Conservation (phyloP, 2,888 invertebrate species). For the Hirtodrosophila histrioides region DNA sequence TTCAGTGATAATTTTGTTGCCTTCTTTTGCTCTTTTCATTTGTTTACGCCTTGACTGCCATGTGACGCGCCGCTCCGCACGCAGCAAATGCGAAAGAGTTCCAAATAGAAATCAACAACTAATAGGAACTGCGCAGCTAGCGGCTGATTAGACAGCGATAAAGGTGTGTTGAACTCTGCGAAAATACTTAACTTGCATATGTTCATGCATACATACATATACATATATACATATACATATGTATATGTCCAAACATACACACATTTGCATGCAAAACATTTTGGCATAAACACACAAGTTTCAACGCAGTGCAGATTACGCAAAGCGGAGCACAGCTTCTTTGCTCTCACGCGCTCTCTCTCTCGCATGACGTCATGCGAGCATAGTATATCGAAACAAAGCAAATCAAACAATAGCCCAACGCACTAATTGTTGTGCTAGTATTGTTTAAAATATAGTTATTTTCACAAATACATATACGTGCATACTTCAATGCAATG, state of each 20-base stretch:
- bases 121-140: slow-evolving; percentile 38
- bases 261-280: too few species aligned
- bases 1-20: slow-evolving; percentile 47
- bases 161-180: slow-evolving; percentile 70
- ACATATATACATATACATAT: slow-evolving; percentile 1
- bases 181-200: slow-evolving; percentile 37
- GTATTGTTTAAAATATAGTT: too few species aligned
- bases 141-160: slow-evolving; percentile 60
- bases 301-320: neutral
- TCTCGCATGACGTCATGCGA: neutral
- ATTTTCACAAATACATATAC: too few species aligned
- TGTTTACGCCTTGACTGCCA: slow-evolving; percentile 61
- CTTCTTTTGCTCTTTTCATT: slow-evolving; percentile 57
- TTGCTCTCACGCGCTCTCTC: neutral
- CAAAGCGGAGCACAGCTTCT: neutral
- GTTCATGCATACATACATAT: neutral
- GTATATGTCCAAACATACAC: neutral
- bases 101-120: slow-evolving; percentile 20
- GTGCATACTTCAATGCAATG: too few species aligned
- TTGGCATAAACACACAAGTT: too few species aligned
- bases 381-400: too few species aligned
- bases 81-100: slow-evolving; percentile 38
- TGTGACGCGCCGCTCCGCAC: slow-evolving; percentile 17
- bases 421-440: too few species aligned
- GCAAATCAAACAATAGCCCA: too few species aligned